Conservation (phyloP, 2,888 invertebrate genomes). For the Meliscaeva auricollis region DNA sequence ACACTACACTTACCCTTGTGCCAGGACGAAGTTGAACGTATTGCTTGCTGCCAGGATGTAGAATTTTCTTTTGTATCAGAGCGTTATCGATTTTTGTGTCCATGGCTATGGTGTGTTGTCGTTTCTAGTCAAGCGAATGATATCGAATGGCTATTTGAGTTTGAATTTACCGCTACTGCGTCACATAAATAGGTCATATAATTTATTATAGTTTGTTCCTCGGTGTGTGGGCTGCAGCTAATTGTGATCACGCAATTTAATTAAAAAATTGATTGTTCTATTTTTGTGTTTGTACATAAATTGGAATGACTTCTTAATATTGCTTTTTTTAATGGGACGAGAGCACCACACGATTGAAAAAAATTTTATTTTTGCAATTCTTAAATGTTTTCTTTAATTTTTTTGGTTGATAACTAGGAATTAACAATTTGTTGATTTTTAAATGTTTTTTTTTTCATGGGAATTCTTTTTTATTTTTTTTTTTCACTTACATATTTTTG, state of each 20-base stretch:
- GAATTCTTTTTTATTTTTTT: no score
- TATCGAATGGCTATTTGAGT: constrained; percentile 34
- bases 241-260: constrained; percentile 66
- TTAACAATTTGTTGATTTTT: no score
- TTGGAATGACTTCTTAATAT: constrained; percentile 6
- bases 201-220: constrained; percentile 43
- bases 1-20: constrained; percentile 87
- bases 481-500: no score
- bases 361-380: not conserved
- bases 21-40: constrained; percentile 88
- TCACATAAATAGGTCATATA: constrained; percentile 62
- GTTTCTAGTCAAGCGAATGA: constrained; percentile 6
- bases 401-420: no score
- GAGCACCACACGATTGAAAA: not conserved
- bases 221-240: constrained; percentile 24
- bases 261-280: constrained; percentile 55
- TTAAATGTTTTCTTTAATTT: not conserved
- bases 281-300: not conserved
- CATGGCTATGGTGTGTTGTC: constrained; percentile 29
- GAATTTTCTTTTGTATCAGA: constrained; percentile 88
- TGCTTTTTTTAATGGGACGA: not conserved
- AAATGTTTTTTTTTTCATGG: no score
- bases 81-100: constrained; percentile 77
- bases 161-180: constrained; percentile 45
- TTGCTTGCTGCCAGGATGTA: constrained; percentile 89